Evolutionary conservation across 1,140 invertebrate genomes (phyloP), one percentile per base, ranked within the genome.

Genomic region (Hyles euphorbiae): DNA sequence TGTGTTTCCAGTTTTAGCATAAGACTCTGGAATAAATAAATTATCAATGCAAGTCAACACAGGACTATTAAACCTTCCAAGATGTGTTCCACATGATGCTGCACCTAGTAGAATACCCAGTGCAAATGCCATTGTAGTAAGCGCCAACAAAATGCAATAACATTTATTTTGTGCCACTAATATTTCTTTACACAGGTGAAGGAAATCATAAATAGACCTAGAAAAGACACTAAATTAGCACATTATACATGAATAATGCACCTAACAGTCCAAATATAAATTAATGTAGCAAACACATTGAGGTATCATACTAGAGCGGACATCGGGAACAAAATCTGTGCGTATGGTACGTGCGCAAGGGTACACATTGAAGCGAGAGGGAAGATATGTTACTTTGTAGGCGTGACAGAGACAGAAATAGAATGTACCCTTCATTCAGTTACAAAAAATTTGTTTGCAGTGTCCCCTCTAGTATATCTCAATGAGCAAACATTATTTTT

Each of bases 11-110:
- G 63, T 56, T 32, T 10, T 68, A 7, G 62, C 6, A 61, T 72
- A 75, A 12, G 52, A 57, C 45, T 80, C 74, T 8, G 67, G 58
- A 22, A 76, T 70, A 53, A 85, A 83, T 11, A 70, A 77, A 46
- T 74, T 80, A 66, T 87, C 82, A 47, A 87, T 71, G 46, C 84
- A 87, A 5, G 68, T 74, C 2, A 84, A 60, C 34, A 87, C 70
- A 34, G 80, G 81, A 46, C 81, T 87, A 53, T 81, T 81, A 57
- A 84, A 85, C 61, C 65, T 67, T 44, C 84, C 76, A 12, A 73
- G 72, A 33, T 63, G 65, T 10, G 78, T 70, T 12, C 80, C 80
- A 53, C 84, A 87, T 2, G 78, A 74, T 5, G 78, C 78, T 53
- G 78, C 76, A 7, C 82, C 84, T 34, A 87, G 45, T 5, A 87